Evolutionary conservation across 2,888 invertebrate species (phyloP).

Genomic region (Malthinus seriepunctatus): DNA sequence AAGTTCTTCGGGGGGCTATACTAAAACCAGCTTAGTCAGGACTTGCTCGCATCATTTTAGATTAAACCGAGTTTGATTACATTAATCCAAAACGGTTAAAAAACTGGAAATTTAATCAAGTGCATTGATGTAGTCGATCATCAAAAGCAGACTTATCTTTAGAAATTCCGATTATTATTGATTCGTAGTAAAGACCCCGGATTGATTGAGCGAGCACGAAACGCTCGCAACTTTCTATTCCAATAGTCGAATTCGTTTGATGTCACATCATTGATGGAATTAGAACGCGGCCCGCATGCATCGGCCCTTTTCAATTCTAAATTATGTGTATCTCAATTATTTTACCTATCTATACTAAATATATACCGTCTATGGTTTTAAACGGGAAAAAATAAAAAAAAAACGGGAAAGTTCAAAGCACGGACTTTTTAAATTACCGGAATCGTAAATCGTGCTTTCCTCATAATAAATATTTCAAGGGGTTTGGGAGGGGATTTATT

Average conservation of each 20-base stretch:
- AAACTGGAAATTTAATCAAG: conserved; percentile 32
- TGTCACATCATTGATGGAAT: conserved; percentile 28
- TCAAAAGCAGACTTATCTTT: conserved; percentile 40
- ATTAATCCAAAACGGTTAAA: conserved; percentile 28
- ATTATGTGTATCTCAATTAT: conserved; percentile 23
- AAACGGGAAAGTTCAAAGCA: background rate
- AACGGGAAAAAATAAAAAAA: too few relatives aligned
- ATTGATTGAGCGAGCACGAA: conserved; percentile 40
- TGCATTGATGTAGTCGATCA: conserved; percentile 30
- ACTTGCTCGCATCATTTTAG: conserved; percentile 29
- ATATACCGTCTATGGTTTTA: too few relatives aligned
- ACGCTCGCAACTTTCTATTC: conserved; percentile 18
- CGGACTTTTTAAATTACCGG: conserved; percentile 16
- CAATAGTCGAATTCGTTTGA: conserved; percentile 29
- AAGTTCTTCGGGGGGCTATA: conserved; percentile 35
- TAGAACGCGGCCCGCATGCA: conserved; percentile 29
- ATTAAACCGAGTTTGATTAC: conserved; percentile 35
- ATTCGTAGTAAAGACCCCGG: conserved; percentile 35
- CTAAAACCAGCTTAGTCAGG: conserved; percentile 31
- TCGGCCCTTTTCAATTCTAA: conserved; percentile 27
- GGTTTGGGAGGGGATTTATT: too few relatives aligned
- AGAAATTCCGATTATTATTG: conserved; percentile 43
- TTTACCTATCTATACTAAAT: background rate
- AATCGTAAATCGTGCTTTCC: conserved; percentile 19
- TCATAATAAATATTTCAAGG: too few relatives aligned